phyloP scores from a whole-genome alignment of 1,140 invertebrate species.

The Dreissena rostriformis region DNA sequence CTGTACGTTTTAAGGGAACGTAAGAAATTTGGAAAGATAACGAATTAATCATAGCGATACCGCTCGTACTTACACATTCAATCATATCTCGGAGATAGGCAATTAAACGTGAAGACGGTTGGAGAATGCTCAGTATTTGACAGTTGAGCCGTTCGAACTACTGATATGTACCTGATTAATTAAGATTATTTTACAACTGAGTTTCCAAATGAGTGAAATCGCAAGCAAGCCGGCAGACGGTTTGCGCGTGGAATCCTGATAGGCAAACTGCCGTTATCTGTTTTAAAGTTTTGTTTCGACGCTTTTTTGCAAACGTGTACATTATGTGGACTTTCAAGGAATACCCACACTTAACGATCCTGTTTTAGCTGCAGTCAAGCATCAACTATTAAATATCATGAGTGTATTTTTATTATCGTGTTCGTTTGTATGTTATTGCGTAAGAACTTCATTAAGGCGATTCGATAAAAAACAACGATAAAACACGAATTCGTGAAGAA shows the following conservation, averaged over 20 bases:
- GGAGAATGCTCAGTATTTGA: neutral
- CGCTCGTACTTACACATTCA: neutral
- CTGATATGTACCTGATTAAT: neutral
- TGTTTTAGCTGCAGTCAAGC: neutral
- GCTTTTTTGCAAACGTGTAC: neutral
- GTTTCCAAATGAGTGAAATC: constrained; percentile 7
- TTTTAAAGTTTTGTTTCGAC: neutral
- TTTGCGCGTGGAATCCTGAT: neutral
- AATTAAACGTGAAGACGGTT: constrained; percentile 6
- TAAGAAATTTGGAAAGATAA: neutral
- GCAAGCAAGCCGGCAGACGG: neutral
- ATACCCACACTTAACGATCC: neutral
- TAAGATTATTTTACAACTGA: constrained; percentile 3
- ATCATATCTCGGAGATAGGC: neutral
- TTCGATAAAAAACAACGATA: too few relatives aligned
- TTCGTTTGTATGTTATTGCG: neutral
- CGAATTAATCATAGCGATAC: neutral
- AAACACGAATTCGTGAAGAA: too few relatives aligned
- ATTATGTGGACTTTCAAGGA: neutral
- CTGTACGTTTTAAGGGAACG: too few relatives aligned
- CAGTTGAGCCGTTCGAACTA: neutral
- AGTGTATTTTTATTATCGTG: neutral
- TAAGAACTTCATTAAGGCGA: too few relatives aligned
- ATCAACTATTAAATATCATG: neutral
- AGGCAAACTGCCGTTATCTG: neutral